A percentile compares a stretch with the other conserved stretches of the same genome.
Evolutionary conservation across 2,113 vertebrate genomes (phyloP).

Genomic region (Polypterus senegalus): DNA sequence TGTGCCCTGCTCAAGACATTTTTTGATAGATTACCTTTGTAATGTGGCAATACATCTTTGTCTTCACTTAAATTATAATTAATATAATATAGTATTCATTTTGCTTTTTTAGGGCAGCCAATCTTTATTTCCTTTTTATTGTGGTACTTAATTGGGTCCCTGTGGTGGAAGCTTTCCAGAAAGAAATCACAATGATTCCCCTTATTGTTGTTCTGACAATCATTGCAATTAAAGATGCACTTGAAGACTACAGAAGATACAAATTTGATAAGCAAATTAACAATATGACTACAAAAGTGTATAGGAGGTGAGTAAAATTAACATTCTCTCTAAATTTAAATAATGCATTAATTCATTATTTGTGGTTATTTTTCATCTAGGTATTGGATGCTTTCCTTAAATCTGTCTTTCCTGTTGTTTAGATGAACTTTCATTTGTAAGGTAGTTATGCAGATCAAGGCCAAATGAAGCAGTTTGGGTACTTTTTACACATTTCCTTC

Average conservation of each 20-base stretch:
- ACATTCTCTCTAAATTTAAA: too few relatives aligned
- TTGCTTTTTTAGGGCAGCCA: slow-evolving; percentile 65
- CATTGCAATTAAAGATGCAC: slow-evolving; percentile 83
- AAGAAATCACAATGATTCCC: slow-evolving; percentile 94
- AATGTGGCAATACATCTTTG: too few relatives aligned
- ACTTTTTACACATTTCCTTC: too few relatives aligned
- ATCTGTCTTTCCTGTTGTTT: too few relatives aligned
- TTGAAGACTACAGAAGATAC: slow-evolving; percentile 88
- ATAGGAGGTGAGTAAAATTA: slow-evolving; percentile 58
- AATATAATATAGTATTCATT: not conserved
- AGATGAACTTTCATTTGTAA: too few relatives aligned
- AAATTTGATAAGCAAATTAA: slow-evolving; percentile 82
- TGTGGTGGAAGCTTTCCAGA: slow-evolving; percentile 88
- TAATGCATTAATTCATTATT: too few relatives aligned
- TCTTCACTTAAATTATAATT: not conserved
- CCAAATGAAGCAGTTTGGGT: too few relatives aligned
- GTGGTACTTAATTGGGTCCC: slow-evolving; percentile 93
- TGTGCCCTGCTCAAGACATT: too few relatives aligned
- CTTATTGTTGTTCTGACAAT: slow-evolving; percentile 72
- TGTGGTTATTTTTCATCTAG: too few relatives aligned
- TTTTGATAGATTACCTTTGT: too few relatives aligned
- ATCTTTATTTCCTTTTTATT: slow-evolving; percentile 90
- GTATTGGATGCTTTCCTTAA: too few relatives aligned
- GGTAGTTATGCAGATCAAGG: too few relatives aligned
- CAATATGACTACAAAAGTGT: slow-evolving; percentile 65